Conservation (phyloP, 2,888 invertebrate genomes). For the Ophion obscuratus region DNA sequence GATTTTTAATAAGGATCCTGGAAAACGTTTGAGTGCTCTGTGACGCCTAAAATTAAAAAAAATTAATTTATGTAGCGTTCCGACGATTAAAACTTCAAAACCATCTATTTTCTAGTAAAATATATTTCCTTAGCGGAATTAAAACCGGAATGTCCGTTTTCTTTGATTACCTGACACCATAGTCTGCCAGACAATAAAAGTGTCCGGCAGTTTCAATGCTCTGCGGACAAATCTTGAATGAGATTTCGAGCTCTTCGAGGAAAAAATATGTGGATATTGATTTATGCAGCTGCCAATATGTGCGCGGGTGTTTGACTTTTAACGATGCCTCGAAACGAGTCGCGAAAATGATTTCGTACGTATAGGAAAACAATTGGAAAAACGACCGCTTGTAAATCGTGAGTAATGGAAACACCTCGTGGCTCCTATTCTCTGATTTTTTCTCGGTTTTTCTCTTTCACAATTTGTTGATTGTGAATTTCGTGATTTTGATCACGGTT, state of each 20-base stretch:
- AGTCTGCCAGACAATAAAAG: background rate
- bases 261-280: background rate
- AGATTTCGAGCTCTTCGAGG: background rate
- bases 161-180: background rate
- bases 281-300: background rate
- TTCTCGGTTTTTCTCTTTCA: background rate
- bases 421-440: background rate
- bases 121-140: too few relatives aligned
- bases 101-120: too few relatives aligned
- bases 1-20: too few relatives aligned
- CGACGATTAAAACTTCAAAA: too few relatives aligned
- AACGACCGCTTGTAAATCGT: background rate
- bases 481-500: too few relatives aligned
- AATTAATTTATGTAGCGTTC: too few relatives aligned
- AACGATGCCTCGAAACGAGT: background rate
- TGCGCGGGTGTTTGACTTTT: background rate
- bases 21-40: too few relatives aligned
- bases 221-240: background rate
- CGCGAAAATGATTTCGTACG: background rate
- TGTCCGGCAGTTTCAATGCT: background rate
- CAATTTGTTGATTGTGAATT: background rate
- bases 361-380: too few relatives aligned
- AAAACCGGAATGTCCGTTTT: too few relatives aligned
- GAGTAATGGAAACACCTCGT: background rate
- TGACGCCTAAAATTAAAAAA: too few relatives aligned